Percentiles rank a stretch among this genome's conserved stretches.
phyloP scores from a whole-genome alignment of 2,113 vertebrate species.

The Cyprinus carpio region DNA sequence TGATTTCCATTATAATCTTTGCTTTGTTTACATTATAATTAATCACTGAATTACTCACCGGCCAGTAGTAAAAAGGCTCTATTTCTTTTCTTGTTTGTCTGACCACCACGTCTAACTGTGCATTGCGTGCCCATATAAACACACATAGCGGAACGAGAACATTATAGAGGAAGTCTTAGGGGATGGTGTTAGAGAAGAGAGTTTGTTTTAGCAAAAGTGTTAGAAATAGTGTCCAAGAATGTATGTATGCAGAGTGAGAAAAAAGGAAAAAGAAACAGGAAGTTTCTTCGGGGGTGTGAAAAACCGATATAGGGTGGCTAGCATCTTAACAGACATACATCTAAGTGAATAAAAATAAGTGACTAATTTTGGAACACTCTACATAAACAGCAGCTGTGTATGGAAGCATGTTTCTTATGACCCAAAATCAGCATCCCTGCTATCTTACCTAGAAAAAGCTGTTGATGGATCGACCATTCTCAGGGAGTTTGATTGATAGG shows the following conservation, averaged over 20 bases:
- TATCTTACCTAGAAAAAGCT: not conserved
- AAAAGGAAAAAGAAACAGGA: not conserved
- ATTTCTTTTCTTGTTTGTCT: conserved; percentile 43
- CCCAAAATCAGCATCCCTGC: not conserved
- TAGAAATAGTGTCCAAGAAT: not conserved
- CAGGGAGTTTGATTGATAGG: too few species aligned
- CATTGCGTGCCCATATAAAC: conserved; percentile 50
- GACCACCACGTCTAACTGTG: conserved; percentile 34
- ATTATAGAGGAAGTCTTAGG: not conserved
- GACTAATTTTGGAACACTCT: not conserved
- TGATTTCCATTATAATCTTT: conserved; percentile 39
- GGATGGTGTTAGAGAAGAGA: conserved; percentile 29
- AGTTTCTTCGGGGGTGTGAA: not conserved
- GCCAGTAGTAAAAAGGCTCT: conserved; percentile 24
- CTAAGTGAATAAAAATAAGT: not conserved
- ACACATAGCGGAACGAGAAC: conserved; percentile 38
- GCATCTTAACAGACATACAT: not conserved
- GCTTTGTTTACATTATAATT: conserved; percentile 55
- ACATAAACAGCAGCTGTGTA: not conserved
- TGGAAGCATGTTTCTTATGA: not conserved
- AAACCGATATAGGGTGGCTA: not conserved
- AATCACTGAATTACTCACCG: conserved; percentile 54
- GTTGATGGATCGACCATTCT: not conserved
- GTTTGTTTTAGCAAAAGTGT: conserved; percentile 38
- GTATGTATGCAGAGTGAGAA: conserved; percentile 1